A percentile compares a stretch with the other conserved stretches of the same genome.
Conservation (phyloP, 23 tunicate genomes). For the Styela plicata region DNA sequence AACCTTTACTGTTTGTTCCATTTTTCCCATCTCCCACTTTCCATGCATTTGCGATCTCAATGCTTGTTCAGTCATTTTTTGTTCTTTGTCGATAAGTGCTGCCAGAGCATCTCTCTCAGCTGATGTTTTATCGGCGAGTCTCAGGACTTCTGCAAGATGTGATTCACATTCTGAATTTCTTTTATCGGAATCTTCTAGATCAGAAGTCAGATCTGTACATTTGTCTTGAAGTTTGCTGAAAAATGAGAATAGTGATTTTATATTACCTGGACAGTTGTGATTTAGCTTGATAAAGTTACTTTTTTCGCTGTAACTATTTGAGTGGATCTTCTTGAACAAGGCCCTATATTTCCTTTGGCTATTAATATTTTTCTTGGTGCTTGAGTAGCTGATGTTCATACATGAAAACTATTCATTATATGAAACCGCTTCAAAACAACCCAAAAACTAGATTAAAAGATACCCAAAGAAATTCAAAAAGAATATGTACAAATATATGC, state of each 20-base stretch:
- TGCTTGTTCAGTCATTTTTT: constrained; percentile 43
- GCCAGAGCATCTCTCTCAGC: constrained; percentile 70
- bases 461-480: too few species aligned
- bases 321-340: too few species aligned
- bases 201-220: constrained; percentile 32
- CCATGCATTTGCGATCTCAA: constrained; percentile 56
- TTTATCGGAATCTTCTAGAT: constrained; percentile 52
- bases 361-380: too few species aligned
- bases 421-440: too few species aligned
- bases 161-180: constrained; percentile 63
- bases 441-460: too few species aligned
- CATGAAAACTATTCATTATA: too few species aligned
- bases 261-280: too few species aligned
- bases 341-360: too few species aligned
- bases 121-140: constrained; percentile 59
- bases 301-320: too few species aligned
- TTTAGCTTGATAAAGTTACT: too few species aligned
- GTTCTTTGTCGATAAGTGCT: constrained; percentile 71
- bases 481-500: too few species aligned
- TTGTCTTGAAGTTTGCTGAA: constrained; percentile 37
- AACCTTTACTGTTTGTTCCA: constrained; percentile 79
- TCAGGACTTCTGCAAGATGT: constrained; percentile 66
- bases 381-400: too few species aligned
- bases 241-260: neutral
- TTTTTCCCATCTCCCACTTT: constrained; percentile 86